A percentile compares a stretch with the other conserved stretches of the same genome.
phyloP scores from a whole-genome alignment of 1,140 invertebrate species.

The Epicauta chinensis region DNA sequence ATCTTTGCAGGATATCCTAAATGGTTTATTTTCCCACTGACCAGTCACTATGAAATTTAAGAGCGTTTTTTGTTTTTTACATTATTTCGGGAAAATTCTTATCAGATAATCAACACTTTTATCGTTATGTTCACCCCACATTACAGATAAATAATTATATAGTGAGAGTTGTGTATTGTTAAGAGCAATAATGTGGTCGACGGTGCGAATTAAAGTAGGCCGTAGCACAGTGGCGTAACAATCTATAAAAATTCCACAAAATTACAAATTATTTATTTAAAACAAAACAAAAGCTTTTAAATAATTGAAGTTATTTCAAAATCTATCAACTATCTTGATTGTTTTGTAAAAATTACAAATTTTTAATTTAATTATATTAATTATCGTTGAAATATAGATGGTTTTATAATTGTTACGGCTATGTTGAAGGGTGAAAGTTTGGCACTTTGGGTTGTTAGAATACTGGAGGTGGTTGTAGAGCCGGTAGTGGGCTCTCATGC shows the following conservation, averaged over 20 bases:
- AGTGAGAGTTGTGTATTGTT: constrained; percentile 12
- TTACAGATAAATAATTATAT: constrained; percentile 17
- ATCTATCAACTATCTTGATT: no score
- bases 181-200: constrained; percentile 9
- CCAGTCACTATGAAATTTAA: constrained; percentile 2
- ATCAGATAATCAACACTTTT: constrained; percentile 11
- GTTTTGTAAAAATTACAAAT: no score
- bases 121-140: constrained; percentile 12
- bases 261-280: no score
- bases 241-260: no score
- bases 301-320: no score
- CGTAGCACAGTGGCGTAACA: no score
- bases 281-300: no score
- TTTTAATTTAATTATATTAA: no score
- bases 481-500: constrained; percentile 35
- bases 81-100: not conserved
- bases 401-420: constrained; percentile 1
- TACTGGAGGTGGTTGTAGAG: constrained; percentile 9
- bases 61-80: not conserved
- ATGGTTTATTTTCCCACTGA: constrained; percentile 15
- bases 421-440: not conserved
- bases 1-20: constrained; percentile 16
- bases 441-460: not conserved
- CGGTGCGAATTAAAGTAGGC: constrained; percentile 11
- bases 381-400: no score